Conservation (phyloP, 1,140 invertebrate species). For the Lepidurus apus region DNA sequence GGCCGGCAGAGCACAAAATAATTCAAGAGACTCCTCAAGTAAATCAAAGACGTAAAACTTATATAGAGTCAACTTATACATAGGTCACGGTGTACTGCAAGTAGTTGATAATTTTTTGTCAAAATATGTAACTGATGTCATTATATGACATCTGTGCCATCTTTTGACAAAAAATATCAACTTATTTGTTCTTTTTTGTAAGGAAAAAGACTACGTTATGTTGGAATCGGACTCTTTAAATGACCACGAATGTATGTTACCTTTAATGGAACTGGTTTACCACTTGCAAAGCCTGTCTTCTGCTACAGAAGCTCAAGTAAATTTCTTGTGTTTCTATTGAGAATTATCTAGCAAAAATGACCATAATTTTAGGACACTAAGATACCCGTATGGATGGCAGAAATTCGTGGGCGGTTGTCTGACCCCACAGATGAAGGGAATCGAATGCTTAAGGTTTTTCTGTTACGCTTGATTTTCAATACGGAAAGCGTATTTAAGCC, state of each 20-base stretch:
- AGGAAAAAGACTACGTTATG: constrained; percentile 22
- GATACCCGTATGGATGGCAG: background rate
- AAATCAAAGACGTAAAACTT: background rate
- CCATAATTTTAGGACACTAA: background rate
- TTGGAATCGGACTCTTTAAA: constrained; percentile 23
- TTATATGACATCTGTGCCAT: too few species aligned
- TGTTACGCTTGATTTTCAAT: constrained; percentile 3
- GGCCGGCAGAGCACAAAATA: background rate
- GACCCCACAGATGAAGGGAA: background rate
- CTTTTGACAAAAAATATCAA: background rate
- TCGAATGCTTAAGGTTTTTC: background rate
- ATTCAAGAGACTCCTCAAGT: background rate
- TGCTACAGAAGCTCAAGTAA: background rate
- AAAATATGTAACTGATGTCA: too few species aligned
- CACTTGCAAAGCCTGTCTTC: background rate
- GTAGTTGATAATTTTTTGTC: too few species aligned
- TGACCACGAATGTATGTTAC: constrained; percentile 28
- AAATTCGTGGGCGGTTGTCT: background rate
- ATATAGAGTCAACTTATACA: background rate
- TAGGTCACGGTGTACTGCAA: too few species aligned
- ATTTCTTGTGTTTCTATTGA: background rate
- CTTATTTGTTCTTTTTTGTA: background rate
- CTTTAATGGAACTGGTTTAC: constrained; percentile 24
- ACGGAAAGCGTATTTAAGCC: constrained; percentile 4
- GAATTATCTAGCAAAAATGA: too few species aligned